These are phyloP conservation scores for Podarcis raffonei DNA, from an alignment of 2,113 vertebrate genomes.

Conservation along the genomic window DNA sequence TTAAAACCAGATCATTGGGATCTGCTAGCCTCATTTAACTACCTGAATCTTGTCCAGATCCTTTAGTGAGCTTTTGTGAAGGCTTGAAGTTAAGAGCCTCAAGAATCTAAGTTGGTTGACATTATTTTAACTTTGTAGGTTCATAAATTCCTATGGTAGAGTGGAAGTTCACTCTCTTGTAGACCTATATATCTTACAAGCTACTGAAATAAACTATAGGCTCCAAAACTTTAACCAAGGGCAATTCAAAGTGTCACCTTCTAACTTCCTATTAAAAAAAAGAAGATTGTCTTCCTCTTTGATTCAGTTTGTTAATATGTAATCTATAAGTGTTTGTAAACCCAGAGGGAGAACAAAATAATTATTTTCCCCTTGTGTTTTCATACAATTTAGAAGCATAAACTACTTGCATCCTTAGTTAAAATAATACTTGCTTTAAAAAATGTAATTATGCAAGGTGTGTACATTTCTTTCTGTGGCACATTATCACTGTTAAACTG, in stretches of 20 bases:
- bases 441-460: not conserved
- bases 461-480: not conserved
- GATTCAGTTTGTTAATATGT: not conserved
- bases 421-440: not conserved
- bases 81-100: not conserved
- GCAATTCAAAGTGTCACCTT: not conserved
- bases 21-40: not conserved
- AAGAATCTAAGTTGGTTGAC: not conserved
- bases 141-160: not conserved
- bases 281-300: not conserved
- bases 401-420: not conserved
- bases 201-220: not conserved
- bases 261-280: not conserved
- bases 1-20: not conserved
- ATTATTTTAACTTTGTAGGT: not conserved
- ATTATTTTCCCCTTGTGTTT: too few species aligned
- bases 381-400: not conserved
- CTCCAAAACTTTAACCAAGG: not conserved
- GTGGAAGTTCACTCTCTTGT: too few species aligned
- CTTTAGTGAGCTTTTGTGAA: not conserved
- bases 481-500: not conserved
- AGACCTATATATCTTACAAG: not conserved
- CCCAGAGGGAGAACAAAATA: not conserved
- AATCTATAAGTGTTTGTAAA: not conserved
- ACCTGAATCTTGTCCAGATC: not conserved